Evolutionary conservation across 2,888 invertebrate species (phyloP).

Genomic region (Deroplatys truncata): DNA sequence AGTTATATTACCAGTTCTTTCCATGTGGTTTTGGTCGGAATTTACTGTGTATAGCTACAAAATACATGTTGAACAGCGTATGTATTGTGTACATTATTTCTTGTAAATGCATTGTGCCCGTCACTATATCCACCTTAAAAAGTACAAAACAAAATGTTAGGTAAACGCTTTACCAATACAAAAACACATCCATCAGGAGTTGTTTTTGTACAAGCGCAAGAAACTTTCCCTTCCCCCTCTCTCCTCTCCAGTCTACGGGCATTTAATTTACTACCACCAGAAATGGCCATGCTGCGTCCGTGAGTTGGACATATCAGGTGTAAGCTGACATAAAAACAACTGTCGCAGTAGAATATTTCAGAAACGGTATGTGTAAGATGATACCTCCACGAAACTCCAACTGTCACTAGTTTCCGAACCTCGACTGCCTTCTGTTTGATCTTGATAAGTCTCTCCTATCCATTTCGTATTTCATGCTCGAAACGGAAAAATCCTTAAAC

Average conservation of each 20-base stretch:
- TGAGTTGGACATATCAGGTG: neutral
- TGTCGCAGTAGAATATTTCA: neutral
- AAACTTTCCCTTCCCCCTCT: neutral
- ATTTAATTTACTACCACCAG: neutral
- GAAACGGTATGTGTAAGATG: neutral
- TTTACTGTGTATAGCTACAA: too few relatives aligned
- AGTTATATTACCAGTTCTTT: too few relatives aligned
- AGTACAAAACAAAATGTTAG: neutral
- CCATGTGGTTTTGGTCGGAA: too few relatives aligned
- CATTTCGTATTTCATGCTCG: too few relatives aligned
- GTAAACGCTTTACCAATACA: neutral
- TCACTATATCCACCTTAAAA: too few relatives aligned
- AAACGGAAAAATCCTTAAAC: neutral
- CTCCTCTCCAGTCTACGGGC: neutral
- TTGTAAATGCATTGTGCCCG: too few relatives aligned
- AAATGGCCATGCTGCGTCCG: neutral
- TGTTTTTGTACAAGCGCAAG: neutral
- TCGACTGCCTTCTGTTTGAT: neutral
- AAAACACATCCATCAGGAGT: neutral
- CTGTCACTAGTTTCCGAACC: neutral
- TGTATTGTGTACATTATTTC: too few relatives aligned
- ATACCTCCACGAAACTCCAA: neutral
- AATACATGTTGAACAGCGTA: too few relatives aligned
- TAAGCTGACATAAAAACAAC: neutral
- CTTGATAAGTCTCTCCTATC: neutral